Evolutionary conservation across 1,140 invertebrate genomes (phyloP).

Genomic region (Drosophila chauvacae): DNA sequence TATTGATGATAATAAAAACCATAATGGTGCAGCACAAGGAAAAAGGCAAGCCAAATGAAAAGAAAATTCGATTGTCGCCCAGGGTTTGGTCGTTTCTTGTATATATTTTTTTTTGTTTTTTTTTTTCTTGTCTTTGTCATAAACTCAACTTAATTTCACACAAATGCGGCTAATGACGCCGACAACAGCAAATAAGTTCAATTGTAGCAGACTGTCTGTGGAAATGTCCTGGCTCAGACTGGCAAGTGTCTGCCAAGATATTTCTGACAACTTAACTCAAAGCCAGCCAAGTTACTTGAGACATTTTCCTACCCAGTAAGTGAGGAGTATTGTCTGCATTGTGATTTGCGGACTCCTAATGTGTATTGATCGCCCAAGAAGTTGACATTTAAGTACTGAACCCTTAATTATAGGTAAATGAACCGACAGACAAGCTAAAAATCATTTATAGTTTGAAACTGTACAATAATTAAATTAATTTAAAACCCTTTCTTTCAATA

Average conservation of each 20-base stretch:
- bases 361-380: not conserved
- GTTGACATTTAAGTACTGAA: not conserved
- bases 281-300: conserved; percentile 33
- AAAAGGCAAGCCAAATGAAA: conserved; percentile 23
- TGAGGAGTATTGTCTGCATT: conserved; percentile 5
- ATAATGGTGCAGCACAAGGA: conserved; percentile 58
- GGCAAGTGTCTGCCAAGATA: conserved; percentile 52
- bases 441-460: not conserved
- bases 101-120: not conserved
- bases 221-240: conserved; percentile 50
- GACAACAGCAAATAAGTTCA: conserved; percentile 65
- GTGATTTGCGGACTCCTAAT: not conserved
- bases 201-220: conserved; percentile 40
- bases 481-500: not conserved
- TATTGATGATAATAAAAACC: conserved; percentile 81
- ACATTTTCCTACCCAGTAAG: conserved; percentile 1
- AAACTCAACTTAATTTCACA: conserved; percentile 79
- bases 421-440: not conserved
- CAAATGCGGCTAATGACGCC: conserved; percentile 75
- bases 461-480: not conserved
- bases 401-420: not conserved
- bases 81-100: not conserved
- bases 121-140: conserved; percentile 55
- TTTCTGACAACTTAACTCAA: conserved; percentile 45
- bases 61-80: conserved; percentile 50